A percentile compares a stretch with the other conserved stretches of the same genome.
Conservation (phyloP, 2,797 vertebrate species). For the Premnoplex brunnescens region DNA sequence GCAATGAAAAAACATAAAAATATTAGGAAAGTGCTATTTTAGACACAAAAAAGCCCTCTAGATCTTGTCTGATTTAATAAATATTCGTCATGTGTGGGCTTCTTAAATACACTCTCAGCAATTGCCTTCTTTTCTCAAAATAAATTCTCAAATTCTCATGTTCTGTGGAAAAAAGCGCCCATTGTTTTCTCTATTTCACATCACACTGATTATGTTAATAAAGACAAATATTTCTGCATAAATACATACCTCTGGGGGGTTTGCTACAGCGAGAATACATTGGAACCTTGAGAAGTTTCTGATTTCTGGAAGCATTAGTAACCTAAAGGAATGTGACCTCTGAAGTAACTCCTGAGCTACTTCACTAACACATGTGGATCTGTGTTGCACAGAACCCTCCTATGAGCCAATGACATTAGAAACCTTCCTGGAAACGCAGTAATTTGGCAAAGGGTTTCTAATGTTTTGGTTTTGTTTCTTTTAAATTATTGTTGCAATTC, state of each 20-base stretch:
- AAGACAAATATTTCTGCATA: slow-evolving; percentile 29
- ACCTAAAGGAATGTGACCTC: background rate
- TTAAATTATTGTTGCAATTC: background rate
- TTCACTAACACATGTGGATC: rapidly evolving
- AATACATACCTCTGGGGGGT: background rate
- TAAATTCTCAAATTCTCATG: background rate
- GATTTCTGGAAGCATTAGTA: background rate
- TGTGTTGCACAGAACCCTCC: background rate
- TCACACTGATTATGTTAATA: background rate
- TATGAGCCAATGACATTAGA: background rate
- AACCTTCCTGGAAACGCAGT: background rate
- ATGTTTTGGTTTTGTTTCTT: background rate
- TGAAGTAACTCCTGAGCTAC: background rate
- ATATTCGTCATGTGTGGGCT: background rate
- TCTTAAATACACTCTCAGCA: background rate
- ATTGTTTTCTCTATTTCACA: background rate
- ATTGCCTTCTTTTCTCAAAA: background rate
- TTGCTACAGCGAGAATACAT: background rate
- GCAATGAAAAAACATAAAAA: background rate
- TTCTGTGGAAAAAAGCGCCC: background rate
- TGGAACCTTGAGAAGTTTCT: background rate
- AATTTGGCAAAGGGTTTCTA: background rate
- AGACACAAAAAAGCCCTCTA: background rate
- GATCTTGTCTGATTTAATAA: background rate
- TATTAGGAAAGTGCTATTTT: background rate